Conservation (phyloP, 1,140 invertebrate species). For the Penaeus chinensis region DNA sequence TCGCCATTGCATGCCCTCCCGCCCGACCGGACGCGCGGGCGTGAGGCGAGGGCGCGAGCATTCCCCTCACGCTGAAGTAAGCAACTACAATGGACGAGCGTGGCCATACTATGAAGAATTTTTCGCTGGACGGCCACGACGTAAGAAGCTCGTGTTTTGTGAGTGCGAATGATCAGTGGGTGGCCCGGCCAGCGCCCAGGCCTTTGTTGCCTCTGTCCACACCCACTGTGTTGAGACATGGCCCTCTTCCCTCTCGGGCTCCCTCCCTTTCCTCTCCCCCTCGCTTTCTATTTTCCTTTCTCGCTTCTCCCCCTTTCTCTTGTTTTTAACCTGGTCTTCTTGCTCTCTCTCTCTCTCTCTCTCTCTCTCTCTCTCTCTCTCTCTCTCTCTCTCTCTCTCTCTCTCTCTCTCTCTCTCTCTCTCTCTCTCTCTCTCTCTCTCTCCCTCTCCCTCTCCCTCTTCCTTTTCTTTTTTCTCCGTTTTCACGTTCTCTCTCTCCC, state of each 20-base stretch:
- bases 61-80: too few species aligned
- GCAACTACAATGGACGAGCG: too few species aligned
- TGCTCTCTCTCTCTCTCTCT: slow-evolving; percentile 15
- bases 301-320: slow-evolving; percentile 1
- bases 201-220: background rate
- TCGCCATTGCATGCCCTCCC: too few species aligned
- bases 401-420: slow-evolving; percentile 39
- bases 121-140: too few species aligned
- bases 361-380: slow-evolving; percentile 18
- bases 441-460: background rate
- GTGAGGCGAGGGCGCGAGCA: too few species aligned
- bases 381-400: slow-evolving; percentile 17
- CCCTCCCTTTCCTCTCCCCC: background rate
- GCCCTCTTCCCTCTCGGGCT: background rate
- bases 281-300: slow-evolving; percentile 20
- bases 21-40: too few species aligned
- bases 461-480: background rate
- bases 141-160: too few species aligned
- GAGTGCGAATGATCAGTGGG: too few species aligned
- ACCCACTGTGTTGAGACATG: slow-evolving; percentile 14
- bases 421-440: slow-evolving; percentile 10
- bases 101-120: too few species aligned
- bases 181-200: background rate
- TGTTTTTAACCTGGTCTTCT: background rate
- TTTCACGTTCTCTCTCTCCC: background rate